Evolutionary conservation across 2,888 invertebrate genomes (phyloP).

Genomic region (Conus canariensis): DNA sequence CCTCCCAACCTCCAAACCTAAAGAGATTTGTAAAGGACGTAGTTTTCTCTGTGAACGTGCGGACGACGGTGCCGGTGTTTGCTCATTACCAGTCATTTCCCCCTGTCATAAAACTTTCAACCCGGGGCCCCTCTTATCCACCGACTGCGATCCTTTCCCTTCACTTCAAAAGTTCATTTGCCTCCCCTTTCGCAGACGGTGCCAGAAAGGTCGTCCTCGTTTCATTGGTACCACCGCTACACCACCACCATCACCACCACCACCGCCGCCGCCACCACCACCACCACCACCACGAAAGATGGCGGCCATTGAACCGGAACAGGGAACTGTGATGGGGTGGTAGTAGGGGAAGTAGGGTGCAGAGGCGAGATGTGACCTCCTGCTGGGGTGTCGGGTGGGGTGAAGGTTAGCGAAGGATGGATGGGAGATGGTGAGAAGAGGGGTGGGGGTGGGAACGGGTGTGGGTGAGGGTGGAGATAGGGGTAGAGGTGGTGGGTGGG

Average conservation of each 20-base stretch:
- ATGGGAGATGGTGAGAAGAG: too few species aligned
- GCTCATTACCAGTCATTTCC: neutral
- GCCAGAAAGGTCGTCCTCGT: neutral
- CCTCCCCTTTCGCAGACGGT: slow-evolving; percentile 4
- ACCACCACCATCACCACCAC: neutral
- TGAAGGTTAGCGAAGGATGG: too few species aligned
- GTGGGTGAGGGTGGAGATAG: too few species aligned
- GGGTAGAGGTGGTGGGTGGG: too few species aligned
- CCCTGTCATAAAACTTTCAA: neutral
- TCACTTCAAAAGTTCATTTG: slow-evolving; percentile 21
- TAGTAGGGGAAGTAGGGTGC: neutral
- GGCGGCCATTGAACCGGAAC: neutral
- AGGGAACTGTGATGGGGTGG: neutral
- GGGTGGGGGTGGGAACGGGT: too few species aligned
- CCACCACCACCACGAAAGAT: neutral
- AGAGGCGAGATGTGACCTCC: neutral
- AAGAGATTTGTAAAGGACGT: neutral
- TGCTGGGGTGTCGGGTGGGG: neutral
- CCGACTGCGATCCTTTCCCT: neutral
- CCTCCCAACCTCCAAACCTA: neutral
- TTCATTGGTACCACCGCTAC: neutral
- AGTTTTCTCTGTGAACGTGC: neutral
- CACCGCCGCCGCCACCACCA: neutral
- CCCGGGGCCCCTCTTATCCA: neutral
- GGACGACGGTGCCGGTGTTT: neutral